These are phyloP conservation scores for Urechis unicinctus DNA, from an alignment of 2,888 invertebrate species.

Conservation along the genomic window DNA sequence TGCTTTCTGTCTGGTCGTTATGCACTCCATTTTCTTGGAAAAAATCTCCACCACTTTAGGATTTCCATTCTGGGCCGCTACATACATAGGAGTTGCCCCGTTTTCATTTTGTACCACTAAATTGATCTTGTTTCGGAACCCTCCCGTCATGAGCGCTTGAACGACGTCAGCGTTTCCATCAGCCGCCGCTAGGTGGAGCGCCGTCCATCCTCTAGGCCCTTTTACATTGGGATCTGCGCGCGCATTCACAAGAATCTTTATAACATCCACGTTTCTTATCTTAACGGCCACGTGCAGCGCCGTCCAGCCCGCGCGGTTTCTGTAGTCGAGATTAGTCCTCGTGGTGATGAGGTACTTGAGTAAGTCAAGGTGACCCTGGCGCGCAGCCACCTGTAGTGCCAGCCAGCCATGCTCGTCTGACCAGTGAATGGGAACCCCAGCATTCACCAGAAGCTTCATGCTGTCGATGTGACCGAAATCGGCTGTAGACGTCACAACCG, in stretches of 20 bases:
- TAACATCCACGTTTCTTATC: conserved; percentile 10
- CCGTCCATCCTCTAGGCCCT: conserved; percentile 15
- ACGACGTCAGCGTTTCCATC: conserved; percentile 10
- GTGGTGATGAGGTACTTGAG: conserved; percentile 9
- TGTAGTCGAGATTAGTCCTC: conserved; percentile 10
- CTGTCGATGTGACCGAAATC: conserved; percentile 14
- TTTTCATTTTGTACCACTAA: conserved; percentile 10
- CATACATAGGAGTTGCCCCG: conserved; percentile 19
- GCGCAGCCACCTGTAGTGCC: conserved; percentile 15
- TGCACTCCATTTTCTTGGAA: conserved; percentile 6
- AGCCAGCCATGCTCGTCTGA: conserved; percentile 18
- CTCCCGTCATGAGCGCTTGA: neutral
- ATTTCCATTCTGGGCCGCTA: conserved; percentile 18
- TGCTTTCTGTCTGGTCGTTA: conserved; percentile 11
- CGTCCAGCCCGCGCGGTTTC: conserved; percentile 17
- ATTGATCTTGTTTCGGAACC: neutral
- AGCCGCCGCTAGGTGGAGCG: conserved; percentile 15
- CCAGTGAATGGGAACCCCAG: conserved; percentile 18
- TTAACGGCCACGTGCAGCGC: conserved; percentile 18
- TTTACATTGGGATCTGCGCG: conserved; percentile 15
- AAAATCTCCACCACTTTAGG: conserved; percentile 7
- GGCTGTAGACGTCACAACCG: conserved; percentile 18
- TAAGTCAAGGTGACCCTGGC: conserved; percentile 8
- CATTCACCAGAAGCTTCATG: conserved; percentile 7
- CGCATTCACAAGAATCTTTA: conserved; percentile 9